Base-by-base conservation (phyloP, 1,140 invertebrate genomes). In the Argopecten irradians region DNA sequence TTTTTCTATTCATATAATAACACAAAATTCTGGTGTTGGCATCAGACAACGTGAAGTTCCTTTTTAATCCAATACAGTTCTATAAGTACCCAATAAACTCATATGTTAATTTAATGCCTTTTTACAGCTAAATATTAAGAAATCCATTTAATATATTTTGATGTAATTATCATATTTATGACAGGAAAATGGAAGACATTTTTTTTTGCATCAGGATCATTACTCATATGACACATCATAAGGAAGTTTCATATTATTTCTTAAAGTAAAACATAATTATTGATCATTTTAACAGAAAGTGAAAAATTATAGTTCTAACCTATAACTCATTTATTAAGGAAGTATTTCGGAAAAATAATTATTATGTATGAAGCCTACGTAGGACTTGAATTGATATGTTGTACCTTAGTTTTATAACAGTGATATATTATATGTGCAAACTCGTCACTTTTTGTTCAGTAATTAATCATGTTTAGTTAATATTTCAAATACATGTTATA, bases 401-500 rank as follows among this genome's bases (percentile, higher is more conserved):
- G 55, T 71, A 71, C 55, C 43, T 46, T 3, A 3, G 43, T 19
- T 46, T 14, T 46, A 46, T 46, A 46, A 39, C 36, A 39, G 43
- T 11, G 9, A 46, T 46, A 2, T 5, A 46, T 46, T 14, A 71
- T n/a, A n/a, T 5, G 55, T 71, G 16, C 55, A 71, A 28, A n/a
- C 8, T 71, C 28, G 5, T 71, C 55, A 28, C 28, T 71, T 28
- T 71, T n/a, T 71, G 22, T 71, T 71, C 55, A 7, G 2, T 71
- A 71, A 71, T 71, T 28, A 71, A 71, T 71, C 55, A 71, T 71
- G 55, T 71, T 71, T 71, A 55, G n/a, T 71, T 16, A n/a, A n/a
- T 39, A 39, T 39, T 39, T 39, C 36, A 39, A 8, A 8, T 8
- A 39, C 36, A 39, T 39, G 36, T 39, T n/a, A n/a, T n/a, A n/a